A percentile compares a stretch with the other conserved stretches of the same genome.
phyloP scores from a whole-genome alignment of 2,888 invertebrate species.

The Seira musarum region DNA sequence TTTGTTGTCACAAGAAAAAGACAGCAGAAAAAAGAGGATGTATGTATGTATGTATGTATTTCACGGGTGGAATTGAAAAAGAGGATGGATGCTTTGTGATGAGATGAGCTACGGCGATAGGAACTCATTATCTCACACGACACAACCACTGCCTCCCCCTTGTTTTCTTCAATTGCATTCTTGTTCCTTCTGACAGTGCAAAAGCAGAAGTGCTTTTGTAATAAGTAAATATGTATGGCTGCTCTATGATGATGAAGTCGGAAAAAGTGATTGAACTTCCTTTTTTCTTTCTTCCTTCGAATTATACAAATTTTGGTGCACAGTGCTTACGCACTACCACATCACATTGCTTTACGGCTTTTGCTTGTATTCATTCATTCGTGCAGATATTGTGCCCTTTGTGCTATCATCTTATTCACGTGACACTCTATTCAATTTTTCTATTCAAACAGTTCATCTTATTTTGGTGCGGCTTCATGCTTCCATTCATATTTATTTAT shows the following conservation, averaged over 20 bases:
- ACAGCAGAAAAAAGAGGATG: too few species aligned
- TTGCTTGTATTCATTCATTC: neutral
- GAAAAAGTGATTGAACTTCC: neutral
- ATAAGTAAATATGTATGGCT: neutral
- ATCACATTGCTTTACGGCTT: too few species aligned
- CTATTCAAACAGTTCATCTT: neutral
- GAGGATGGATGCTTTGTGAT: conserved; percentile 13
- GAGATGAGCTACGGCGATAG: conserved; percentile 10
- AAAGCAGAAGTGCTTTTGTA: neutral
- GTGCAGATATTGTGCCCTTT: too few species aligned
- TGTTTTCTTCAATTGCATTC: conserved; percentile 30
- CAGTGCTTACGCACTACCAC: too few species aligned
- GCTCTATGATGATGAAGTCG: neutral
- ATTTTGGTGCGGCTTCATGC: neutral
- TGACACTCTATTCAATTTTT: conserved; percentile 4
- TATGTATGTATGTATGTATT: too few species aligned
- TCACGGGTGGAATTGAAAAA: too few species aligned
- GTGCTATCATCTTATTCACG: neutral
- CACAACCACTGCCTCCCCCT: conserved; percentile 8
- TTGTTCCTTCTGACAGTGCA: neutral
- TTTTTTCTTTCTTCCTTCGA: neutral
- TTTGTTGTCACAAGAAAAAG: conserved; percentile 31
- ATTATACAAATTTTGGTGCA: neutral
- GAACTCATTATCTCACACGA: neutral
- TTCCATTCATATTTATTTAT: neutral